Conservation (phyloP, 2,888 invertebrate species). For the Parthenolecanium corni region DNA sequence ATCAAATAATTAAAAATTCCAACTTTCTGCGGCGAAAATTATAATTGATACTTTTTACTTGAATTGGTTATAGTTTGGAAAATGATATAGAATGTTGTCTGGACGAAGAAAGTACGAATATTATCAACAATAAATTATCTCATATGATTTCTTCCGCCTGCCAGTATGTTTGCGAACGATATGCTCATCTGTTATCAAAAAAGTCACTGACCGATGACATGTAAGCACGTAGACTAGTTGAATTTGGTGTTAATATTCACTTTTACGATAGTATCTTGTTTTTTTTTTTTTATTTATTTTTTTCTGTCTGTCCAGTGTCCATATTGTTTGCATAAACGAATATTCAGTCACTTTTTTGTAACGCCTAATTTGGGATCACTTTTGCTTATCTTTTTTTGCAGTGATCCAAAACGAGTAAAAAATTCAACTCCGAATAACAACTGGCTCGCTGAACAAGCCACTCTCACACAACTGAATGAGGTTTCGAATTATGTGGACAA, state of each 20-base stretch:
- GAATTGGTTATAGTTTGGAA: conserved; percentile 19
- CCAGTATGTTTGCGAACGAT: conserved; percentile 83
- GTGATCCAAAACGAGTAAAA: no score
- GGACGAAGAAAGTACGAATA: conserved; percentile 46
- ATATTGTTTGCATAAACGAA: no score
- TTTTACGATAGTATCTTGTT: no score
- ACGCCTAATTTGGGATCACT: no score
- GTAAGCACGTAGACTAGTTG: conserved; percentile 13
- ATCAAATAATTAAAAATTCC: not conserved
- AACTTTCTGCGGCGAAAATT: no score
- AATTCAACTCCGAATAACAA: conserved; percentile 1
- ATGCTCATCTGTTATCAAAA: conserved; percentile 75
- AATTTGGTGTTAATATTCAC: no score
- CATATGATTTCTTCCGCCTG: conserved; percentile 72
- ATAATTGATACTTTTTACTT: no score
- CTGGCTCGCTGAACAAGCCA: conserved; percentile 34
- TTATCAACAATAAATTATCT: conserved; percentile 57
- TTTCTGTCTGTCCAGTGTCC: no score
- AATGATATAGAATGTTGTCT: conserved; percentile 32
- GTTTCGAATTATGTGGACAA: conserved; percentile 32
- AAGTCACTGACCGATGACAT: conserved; percentile 37
- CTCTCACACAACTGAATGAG: conserved; percentile 33
- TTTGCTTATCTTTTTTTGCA: no score
- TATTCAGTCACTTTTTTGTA: no score
- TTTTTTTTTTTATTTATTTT: no score